Evolutionary conservation across 2,888 invertebrate genomes (phyloP), one percentile per base, ranked within the genome.

Genomic region (Scaptomyza polygonia): DNA sequence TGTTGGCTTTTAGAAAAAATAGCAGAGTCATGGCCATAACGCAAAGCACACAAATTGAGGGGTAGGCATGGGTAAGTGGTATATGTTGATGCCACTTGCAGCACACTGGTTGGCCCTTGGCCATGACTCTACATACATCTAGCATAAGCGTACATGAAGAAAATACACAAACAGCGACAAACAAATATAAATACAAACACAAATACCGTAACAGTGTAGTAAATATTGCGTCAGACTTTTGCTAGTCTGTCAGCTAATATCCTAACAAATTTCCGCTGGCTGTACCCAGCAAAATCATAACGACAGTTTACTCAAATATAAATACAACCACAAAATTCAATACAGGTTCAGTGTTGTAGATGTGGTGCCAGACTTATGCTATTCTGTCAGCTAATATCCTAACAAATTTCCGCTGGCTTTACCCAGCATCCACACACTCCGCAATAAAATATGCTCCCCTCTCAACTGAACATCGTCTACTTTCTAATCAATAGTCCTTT

Each of bases 211-310:
- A 61, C 62, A 51, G 16, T 51, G 54, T 51, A 53, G 72, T 47
- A 74, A 77, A 77, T 63, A 77, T 77, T 74, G 27, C 59, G 62
- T 43, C 53, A 66, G 72, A 62, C 67, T 16, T 67, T 8, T 58
- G 63, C 47, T 45, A 48, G 51, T 47, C 67, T 62, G 74, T 65
- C 75, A 62, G 64, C 64, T 55, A 61, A 75, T 65, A 78, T 74
- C 75, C 79, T 71, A 65, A 57, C 75, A 74, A 74, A 77, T 74
- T 74, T 77, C 79, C 77, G 75, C 48, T 62, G 36, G 56, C 63
- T 67, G 53, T 64, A 49, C 48, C n/a, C 42, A 36, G 45, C 72
- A 66, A 53, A 72, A 62, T 52, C 57, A 40, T 47, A 48, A 55
- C 67, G 67, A 67, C 67, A 62, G 47, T 56, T 30, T 21, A 25